Evolutionary conservation across 2,888 invertebrate genomes (phyloP).

Genomic region (Agrotis puta): DNA sequence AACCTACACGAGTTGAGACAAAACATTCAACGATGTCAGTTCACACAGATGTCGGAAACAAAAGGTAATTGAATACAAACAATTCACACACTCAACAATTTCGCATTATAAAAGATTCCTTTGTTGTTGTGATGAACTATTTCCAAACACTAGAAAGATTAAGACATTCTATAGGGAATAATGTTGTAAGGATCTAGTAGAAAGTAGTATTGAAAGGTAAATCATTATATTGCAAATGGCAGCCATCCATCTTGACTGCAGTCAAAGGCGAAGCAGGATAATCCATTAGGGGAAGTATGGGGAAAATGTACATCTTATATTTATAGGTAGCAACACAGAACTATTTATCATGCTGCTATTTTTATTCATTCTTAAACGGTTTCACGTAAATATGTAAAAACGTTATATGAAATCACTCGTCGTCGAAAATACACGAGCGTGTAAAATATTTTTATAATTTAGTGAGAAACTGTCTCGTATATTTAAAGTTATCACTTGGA

Average conservation of each 20-base stretch:
- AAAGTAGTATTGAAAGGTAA: slow-evolving; percentile 62
- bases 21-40: slow-evolving; percentile 50
- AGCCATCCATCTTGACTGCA: slow-evolving; percentile 75
- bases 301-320: slow-evolving; percentile 67
- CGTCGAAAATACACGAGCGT: slow-evolving; percentile 23
- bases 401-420: slow-evolving; percentile 13
- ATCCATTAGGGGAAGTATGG: slow-evolving; percentile 75
- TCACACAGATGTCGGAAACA: slow-evolving; percentile 54
- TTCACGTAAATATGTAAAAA: slow-evolving; percentile 31
- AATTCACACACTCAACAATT: slow-evolving; percentile 57
- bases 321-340: slow-evolving; percentile 52
- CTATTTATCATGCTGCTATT: slow-evolving; percentile 42
- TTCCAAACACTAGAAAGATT: slow-evolving; percentile 41
- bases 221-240: slow-evolving; percentile 73
- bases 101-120: slow-evolving; percentile 58
- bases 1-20: slow-evolving; percentile 31
- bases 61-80: slow-evolving; percentile 57
- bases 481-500: slow-evolving; percentile 19
- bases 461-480: slow-evolving; percentile 35
- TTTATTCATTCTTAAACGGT: slow-evolving; percentile 29
- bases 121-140: slow-evolving; percentile 57
- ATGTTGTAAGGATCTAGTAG: slow-evolving; percentile 42
- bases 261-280: slow-evolving; percentile 72
- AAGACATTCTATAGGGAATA: slow-evolving; percentile 23
- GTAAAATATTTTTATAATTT: slow-evolving; percentile 35